Evolutionary conservation across 2,797 vertebrate genomes (phyloP), one percentile per base, ranked within the genome.

Genomic region (Catharus ustulatus): DNA sequence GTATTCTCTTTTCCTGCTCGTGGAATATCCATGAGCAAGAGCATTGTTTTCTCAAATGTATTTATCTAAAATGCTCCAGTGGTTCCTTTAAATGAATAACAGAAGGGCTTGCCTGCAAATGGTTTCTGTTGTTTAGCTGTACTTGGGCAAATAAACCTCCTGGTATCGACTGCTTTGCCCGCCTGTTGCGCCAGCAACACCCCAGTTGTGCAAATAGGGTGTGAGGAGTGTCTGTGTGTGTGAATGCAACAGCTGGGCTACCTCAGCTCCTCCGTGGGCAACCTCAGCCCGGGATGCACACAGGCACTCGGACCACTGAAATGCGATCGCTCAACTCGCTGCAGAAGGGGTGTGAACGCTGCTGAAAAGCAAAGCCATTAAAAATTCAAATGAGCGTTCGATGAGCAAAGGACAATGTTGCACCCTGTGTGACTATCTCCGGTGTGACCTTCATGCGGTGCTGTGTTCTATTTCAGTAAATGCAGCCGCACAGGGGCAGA

Each of bases 321-420:
- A 71, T 0, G 52, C 1, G 18, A n/a, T 67, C 2, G 2, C 71
- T 92, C 61, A 3, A 1, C 77, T 55, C 48, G 0, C 51, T 0
- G 57, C 86, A 34, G 80, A 76, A 86, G 62, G 86, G 79, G 29
- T 59, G 82, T 64, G 89, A 93, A n/a, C n/a, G 5, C 9, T 42
- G 76, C 91, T 63, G 69, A 46, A 54, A 36, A 67, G 94, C 80
- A 77, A 69, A 96, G 75, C 93, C 83, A 94, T 97, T 95, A 95
- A 90, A 93, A 88, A 96, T 96, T 96, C 89, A 95, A 95, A 97
- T 96, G 91, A 96, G 94, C 10, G 1, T 87, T 95, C 48, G 5
- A 77, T 85, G 94, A 94, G 94, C 89, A 54, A 89, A 97, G 95
- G 96, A 94, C 91, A 48, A 51, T 63, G 91, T 77, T 71, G 58